These are phyloP conservation scores for Metellina segmentata DNA, from an alignment of 2,888 invertebrate species.

Conservation along the genomic window DNA sequence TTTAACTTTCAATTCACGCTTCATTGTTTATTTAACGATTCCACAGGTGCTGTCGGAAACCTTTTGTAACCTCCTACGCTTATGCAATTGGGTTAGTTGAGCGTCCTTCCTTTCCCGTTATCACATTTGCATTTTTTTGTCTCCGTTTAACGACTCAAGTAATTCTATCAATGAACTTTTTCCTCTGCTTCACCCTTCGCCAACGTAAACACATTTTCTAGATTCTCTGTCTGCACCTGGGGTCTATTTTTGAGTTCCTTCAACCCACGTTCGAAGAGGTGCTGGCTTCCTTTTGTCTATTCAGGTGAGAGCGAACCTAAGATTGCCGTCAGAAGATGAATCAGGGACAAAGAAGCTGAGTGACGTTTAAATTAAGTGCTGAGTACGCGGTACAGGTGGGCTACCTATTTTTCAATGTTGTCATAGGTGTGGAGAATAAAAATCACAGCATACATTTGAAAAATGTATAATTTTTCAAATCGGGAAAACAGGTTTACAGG, in stretches of 20 bases:
- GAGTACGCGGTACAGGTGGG: too few relatives aligned
- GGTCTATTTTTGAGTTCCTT: slow-evolving; percentile 12
- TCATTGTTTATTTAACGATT: too few relatives aligned
- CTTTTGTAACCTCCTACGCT: not conserved
- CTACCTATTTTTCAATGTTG: too few relatives aligned
- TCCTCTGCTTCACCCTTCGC: not conserved
- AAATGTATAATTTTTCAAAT: not conserved
- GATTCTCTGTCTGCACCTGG: slow-evolving; percentile 12
- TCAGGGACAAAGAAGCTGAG: not conserved
- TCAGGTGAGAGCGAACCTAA: not conserved
- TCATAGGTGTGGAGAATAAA: too few relatives aligned
- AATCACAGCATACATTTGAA: too few relatives aligned
- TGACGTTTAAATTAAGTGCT: not conserved
- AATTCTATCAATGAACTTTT: slow-evolving; percentile 7
- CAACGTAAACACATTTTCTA: slow-evolving; percentile 10
- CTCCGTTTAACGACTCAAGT: not conserved
- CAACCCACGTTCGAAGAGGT: not conserved
- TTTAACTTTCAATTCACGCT: too few relatives aligned
- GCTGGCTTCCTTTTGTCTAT: not conserved
- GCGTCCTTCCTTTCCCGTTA: not conserved
- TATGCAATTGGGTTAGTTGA: not conserved
- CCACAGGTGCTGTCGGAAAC: not conserved
- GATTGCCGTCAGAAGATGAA: not conserved
- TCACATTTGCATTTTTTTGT: slow-evolving; percentile 1
- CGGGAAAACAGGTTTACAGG: too few relatives aligned